phyloP scores from a whole-genome alignment of 2,113 vertebrate species.

The Nematolebias whitei region DNA sequence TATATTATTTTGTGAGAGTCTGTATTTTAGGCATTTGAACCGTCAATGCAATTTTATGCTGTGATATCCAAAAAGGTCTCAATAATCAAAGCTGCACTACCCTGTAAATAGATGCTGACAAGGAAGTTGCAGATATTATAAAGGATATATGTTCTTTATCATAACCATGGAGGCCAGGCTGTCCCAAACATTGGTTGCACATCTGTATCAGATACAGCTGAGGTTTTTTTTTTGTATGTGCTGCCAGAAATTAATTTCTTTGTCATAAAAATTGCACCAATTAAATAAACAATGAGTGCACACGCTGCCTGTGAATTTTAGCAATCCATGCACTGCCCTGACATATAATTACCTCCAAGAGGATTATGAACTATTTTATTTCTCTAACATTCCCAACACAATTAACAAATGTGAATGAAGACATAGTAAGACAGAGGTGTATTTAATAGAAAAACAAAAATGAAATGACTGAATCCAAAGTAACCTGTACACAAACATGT shows the following conservation, averaged over 20 bases:
- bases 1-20: conserved; percentile 14
- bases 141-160: not conserved
- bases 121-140: not conserved
- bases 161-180: not conserved
- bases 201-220: not conserved
- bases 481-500: not conserved
- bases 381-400: conserved; percentile 8
- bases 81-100: not conserved
- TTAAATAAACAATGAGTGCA: conserved; percentile 36
- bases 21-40: conserved; percentile 24
- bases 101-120: not conserved
- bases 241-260: conserved; percentile 24
- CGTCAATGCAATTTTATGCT: conserved; percentile 11
- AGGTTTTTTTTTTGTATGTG: conserved; percentile 1
- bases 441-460: conserved; percentile 6
- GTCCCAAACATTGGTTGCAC: not conserved
- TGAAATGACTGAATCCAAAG: not conserved
- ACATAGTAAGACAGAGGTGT: not conserved
- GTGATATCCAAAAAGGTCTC: conserved; percentile 12
- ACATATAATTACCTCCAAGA: conserved; percentile 36
- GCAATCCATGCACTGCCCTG: conserved; percentile 13
- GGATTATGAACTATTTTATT: conserved; percentile 21
- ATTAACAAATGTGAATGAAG: conserved; percentile 17
- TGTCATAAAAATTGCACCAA: conserved; percentile 31
- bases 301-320: conserved; percentile 29